phyloP scores from a whole-genome alignment of 92 coral and sea anemone genomes.

The Palythoa heliodiscus region DNA sequence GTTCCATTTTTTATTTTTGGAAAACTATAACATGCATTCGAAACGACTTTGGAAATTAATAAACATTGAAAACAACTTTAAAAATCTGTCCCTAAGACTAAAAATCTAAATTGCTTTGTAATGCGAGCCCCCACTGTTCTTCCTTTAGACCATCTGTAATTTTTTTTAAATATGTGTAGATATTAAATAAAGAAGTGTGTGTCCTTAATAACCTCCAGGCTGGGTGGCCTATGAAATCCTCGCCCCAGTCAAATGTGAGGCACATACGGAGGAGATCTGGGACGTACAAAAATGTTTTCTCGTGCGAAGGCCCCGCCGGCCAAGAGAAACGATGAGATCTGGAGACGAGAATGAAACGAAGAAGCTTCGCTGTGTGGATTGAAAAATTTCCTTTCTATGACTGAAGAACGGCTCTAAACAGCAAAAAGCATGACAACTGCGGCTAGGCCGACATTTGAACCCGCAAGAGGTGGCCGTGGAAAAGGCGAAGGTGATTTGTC shows the following conservation, averaged over 20 bases:
- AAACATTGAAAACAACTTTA: too few relatives aligned
- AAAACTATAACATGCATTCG: too few relatives aligned
- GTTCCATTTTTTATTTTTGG: too few relatives aligned
- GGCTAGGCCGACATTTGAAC: constrained; percentile 99
- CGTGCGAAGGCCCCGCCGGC: too few relatives aligned
- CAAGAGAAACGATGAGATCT: background rate
- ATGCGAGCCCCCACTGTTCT: too few relatives aligned
- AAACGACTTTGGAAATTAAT: too few relatives aligned
- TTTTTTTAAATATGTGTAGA: too few relatives aligned
- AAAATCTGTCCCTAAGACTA: too few relatives aligned
- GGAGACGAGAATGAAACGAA: background rate
- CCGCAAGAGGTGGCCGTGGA: constrained; percentile 96
- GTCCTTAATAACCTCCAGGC: background rate
- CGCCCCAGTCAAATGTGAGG: background rate
- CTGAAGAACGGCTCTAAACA: background rate
- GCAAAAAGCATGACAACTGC: constrained; percentile 86
- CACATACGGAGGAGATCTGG: background rate
- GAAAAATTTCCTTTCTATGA: background rate
- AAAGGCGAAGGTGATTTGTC: constrained; percentile 97
- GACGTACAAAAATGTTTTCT: background rate
- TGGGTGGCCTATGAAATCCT: background rate
- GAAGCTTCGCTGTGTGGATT: background rate
- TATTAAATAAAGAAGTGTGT: too few relatives aligned
- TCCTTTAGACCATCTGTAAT: too few relatives aligned
- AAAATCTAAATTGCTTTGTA: too few relatives aligned